These are phyloP conservation scores for Melinaea marsaeus DNA, from an alignment of 2,888 invertebrate species.

Conservation along the genomic window DNA sequence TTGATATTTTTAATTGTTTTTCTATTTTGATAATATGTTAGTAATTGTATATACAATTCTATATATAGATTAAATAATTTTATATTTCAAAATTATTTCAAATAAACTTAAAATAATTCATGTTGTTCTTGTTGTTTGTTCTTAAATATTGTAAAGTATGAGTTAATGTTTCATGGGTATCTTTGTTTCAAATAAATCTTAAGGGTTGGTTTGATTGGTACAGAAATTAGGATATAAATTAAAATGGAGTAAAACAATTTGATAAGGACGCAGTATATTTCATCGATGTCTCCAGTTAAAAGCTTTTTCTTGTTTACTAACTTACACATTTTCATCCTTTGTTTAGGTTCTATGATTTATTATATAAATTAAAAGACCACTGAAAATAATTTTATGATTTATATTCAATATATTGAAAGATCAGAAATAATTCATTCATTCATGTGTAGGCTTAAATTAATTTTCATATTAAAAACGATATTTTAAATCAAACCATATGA, in stretches of 20 bases:
- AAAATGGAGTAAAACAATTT: too few species aligned
- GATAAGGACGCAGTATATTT: too few species aligned
- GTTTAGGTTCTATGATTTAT: not conserved
- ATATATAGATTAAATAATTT: too few species aligned
- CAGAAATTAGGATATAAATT: too few species aligned
- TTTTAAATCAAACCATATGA: too few species aligned
- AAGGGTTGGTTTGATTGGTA: too few species aligned
- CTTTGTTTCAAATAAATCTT: too few species aligned
- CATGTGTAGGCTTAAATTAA: slow-evolving; percentile 9
- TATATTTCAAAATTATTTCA: too few species aligned
- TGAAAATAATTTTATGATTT: slow-evolving; percentile 12
- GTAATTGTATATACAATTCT: too few species aligned
- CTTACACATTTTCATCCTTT: not conserved
- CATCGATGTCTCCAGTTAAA: not conserved
- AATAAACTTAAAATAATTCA: too few species aligned
- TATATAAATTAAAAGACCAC: not conserved
- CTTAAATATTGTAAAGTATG: not conserved
- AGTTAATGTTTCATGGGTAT: too few species aligned
- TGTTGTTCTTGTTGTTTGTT: not conserved
- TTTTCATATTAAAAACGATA: slow-evolving; percentile 9
- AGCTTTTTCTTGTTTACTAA: not conserved
- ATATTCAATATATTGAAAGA: slow-evolving; percentile 3
- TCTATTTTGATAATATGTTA: not conserved
- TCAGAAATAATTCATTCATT: not conserved
- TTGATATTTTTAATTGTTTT: not conserved